phyloP scores from a whole-genome alignment of 2,888 invertebrate genomes.

The Lucinisca nassula region DNA sequence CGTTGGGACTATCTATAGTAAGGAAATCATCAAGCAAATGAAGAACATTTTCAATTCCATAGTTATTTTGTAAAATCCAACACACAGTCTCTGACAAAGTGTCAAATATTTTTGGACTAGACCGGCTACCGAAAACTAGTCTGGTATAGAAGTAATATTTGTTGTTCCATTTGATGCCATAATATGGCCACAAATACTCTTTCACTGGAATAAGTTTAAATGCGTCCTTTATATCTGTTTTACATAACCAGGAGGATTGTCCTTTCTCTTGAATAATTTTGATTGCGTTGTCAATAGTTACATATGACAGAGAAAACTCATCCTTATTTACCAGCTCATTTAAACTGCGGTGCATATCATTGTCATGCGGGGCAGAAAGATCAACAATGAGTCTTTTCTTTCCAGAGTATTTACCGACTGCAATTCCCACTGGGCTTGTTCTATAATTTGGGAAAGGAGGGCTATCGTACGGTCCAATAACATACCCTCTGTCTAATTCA shows the following conservation, averaged over 20 bases:
- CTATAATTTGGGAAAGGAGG: slow-evolving; percentile 49
- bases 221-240: slow-evolving; percentile 62
- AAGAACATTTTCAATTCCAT: slow-evolving; percentile 42
- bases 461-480: slow-evolving; percentile 44
- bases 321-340: slow-evolving; percentile 68
- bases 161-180: slow-evolving; percentile 53
- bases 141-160: slow-evolving; percentile 51
- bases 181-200: slow-evolving; percentile 46
- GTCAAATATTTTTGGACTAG: slow-evolving; percentile 60
- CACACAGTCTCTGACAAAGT: slow-evolving; percentile 45
- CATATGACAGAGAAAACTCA: slow-evolving; percentile 49
- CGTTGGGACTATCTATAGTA: slow-evolving; percentile 22
- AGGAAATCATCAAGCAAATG: slow-evolving; percentile 62
- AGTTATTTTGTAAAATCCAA: slow-evolving; percentile 58
- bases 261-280: slow-evolving; percentile 38
- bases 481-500: slow-evolving; percentile 59
- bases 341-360: slow-evolving; percentile 38
- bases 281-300: slow-evolving; percentile 64
- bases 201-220: slow-evolving; percentile 59
- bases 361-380: slow-evolving; percentile 63
- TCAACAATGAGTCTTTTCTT: slow-evolving; percentile 65
- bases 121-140: slow-evolving; percentile 56
- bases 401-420: slow-evolving; percentile 56
- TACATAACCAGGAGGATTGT: slow-evolving; percentile 33
- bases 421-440: slow-evolving; percentile 60